These are phyloP conservation scores for Cygnus buccinator DNA, from an alignment of 2,113 vertebrate species.

Conservation along the genomic window DNA sequence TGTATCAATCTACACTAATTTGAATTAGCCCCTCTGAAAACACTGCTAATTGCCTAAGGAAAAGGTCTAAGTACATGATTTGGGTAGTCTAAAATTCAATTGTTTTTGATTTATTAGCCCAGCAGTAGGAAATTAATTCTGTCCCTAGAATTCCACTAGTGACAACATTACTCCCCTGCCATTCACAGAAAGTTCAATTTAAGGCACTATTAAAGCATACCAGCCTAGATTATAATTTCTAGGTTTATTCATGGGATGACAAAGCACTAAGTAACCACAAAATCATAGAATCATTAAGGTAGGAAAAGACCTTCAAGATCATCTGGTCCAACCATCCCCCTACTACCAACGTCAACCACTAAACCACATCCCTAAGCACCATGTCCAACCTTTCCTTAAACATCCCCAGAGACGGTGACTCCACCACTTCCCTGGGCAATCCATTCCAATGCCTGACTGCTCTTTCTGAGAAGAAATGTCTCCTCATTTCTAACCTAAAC, in stretches of 20 bases:
- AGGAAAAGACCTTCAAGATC: too few relatives aligned
- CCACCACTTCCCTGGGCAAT: too few relatives aligned
- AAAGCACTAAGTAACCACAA: neutral
- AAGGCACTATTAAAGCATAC: neutral
- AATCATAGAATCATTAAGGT: too few relatives aligned
- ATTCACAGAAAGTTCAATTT: neutral
- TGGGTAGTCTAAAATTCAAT: neutral
- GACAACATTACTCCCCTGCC: accelerated
- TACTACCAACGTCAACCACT: too few relatives aligned
- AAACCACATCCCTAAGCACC: too few relatives aligned
- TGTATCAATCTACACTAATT: neutral
- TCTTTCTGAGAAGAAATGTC: too few relatives aligned
- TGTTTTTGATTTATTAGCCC: neutral
- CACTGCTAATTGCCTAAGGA: neutral
- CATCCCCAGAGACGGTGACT: too few relatives aligned
- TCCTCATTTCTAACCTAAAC: too few relatives aligned
- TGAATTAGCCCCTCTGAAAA: neutral
- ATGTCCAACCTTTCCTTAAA: too few relatives aligned
- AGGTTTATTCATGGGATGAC: neutral
- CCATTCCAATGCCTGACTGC: too few relatives aligned
- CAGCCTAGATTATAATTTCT: neutral
- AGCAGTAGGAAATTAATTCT: neutral
- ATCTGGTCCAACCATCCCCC: too few relatives aligned
- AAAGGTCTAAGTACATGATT: neutral
- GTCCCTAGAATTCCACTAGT: neutral